Evolutionary conservation across 1,140 invertebrate genomes (phyloP).

Genomic region (Sitobion miscanthi): DNA sequence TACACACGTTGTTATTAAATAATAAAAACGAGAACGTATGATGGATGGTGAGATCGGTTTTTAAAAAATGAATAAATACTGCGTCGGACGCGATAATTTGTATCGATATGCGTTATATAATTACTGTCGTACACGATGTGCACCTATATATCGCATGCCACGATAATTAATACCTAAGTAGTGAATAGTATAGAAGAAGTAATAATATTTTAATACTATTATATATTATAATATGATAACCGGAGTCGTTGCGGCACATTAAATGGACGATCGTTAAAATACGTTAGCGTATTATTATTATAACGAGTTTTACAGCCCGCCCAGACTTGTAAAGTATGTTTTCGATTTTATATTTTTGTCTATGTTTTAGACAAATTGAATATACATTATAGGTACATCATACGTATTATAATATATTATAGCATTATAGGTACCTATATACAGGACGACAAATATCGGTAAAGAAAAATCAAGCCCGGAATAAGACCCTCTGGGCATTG

Average conservation of each 20-base stretch:
- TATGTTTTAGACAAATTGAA: too few species aligned
- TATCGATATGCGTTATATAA: neutral
- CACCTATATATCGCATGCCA: neutral
- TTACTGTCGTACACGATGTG: neutral
- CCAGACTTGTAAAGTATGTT: too few species aligned
- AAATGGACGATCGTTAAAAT: neutral
- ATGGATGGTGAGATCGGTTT: neutral
- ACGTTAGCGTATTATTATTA: neutral
- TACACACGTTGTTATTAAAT: neutral
- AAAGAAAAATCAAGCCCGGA: too few species aligned
- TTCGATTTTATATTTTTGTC: too few species aligned
- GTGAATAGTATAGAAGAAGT: neutral
- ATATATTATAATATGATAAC: neutral
- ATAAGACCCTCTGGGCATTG: too few species aligned
- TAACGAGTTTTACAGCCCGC: neutral
- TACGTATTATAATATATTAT: too few species aligned
- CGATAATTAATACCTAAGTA: conserved; percentile 1
- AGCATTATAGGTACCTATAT: too few species aligned
- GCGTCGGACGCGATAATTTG: neutral
- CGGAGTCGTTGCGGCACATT: neutral
- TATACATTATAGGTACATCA: too few species aligned
- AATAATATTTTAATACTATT: neutral
- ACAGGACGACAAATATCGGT: too few species aligned
- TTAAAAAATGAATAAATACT: neutral
- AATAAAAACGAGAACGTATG: neutral